Evolutionary conservation across 2,888 invertebrate genomes (phyloP), one percentile per base, ranked within the genome.

Genomic region (Mongoloraphidia duomilia): DNA sequence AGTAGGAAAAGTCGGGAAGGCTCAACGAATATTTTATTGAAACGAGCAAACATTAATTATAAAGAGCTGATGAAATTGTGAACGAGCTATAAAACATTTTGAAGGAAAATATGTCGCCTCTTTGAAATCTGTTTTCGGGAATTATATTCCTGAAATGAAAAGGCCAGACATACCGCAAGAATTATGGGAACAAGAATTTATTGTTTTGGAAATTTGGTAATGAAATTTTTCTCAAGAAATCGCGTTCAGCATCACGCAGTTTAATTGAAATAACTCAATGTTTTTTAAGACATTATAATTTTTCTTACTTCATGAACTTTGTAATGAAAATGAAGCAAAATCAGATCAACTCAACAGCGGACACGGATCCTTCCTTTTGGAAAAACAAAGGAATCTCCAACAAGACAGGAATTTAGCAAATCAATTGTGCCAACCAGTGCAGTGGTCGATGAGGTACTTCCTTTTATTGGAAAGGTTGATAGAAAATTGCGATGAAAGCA

Each of bases 301-400:
- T 41, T 67, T 67, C 50, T 57, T 63, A 45, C 51, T 62, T 5
- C 67, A 67, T 54, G 63, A 65, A 10, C 48, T 58, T 26, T 67
- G 67, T 53, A 62, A 60, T 33, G 61, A 59, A 52, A 66, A 65
- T 50, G 66, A 66, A 53, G 63, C 63, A 12, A 59, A 52, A 46
- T 61, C 65, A 8, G 63, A 65, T 46, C 45, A 50, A 33, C 55
- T 39, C 34, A 47, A 42, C 42, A 10, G n/a, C 11, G 47, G 42
- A 36, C 42, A 42, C 36, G 47, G 47, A 12, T 35, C 33, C 12
- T 47, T 47, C 36, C 42, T 47, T 42, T 41, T 42, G 41, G 47
- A 34, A n/a, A 47, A 47, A 41, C 41, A 37, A n/a, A 12, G 11
- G 17, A 9, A 9, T 26, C 37, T 47, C 9, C 37, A 37, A 9